Base-by-base conservation (phyloP, 1,140 invertebrate species). In the Drosophila arawakana region DNA sequence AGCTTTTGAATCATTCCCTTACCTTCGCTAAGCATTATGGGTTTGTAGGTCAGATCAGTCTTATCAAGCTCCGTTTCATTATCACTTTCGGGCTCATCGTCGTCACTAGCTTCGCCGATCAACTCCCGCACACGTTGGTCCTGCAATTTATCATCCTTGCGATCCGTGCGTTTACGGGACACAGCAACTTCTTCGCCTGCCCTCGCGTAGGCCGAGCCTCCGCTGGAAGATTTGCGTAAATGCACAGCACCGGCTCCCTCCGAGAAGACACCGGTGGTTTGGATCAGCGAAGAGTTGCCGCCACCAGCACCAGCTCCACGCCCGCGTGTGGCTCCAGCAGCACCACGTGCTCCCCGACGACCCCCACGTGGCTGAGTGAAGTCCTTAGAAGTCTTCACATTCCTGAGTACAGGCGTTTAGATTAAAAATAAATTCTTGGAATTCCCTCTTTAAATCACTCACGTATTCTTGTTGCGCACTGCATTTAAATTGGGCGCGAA, bases 401-500 rank as follows among this genome's bases (percentile, higher is more conserved):
- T 91, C 7, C 91, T 92, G 39, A 3, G 7, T 3, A 30, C 10
- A 1, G 9, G 1, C 49, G 30, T 30, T 35, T 30, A 5, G 1
- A 34, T 7, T 44, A 13, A 3, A 13, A 35, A 5, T 35, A 3
- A 5, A 25, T 34, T 3, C 6, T 8, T 18, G 6, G 11, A 3
- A 9, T n/a, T 3, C 6, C 37, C 9, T n/a, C 0, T 4, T 37
- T 13, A 46, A 21, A 4, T 47, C 25, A 81, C 91, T 91, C 35
- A 92, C 91, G 78, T 60, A 58, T 92, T 92, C 25, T 92, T 92
- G 50, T 92, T 92, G 2, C 91, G 83, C 49, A 89, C 88, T 0
- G 86, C 91, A 76, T 92, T 92, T 15, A 92, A 62, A 37, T 92
- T 92, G 35, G 91, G 91, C 5, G 81, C 79, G 52, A 92, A 92